These are phyloP conservation scores for Cheilosia vulpina DNA, from an alignment of 2,888 invertebrate genomes.

Conservation along the genomic window DNA sequence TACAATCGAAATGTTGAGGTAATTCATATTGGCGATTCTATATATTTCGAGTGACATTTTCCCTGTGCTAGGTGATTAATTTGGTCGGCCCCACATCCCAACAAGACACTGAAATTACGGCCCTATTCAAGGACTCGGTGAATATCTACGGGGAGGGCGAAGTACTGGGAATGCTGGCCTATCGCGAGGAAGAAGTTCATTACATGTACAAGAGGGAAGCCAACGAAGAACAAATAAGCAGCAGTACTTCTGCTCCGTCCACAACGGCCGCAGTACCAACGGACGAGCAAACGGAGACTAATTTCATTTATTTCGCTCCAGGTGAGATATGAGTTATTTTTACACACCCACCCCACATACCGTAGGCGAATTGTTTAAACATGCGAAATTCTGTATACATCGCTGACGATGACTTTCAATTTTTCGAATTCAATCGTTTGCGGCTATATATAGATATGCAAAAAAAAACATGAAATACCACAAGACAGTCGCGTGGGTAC, in stretches of 20 bases:
- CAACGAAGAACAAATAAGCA: slow-evolving; percentile 79
- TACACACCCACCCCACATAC: not conserved
- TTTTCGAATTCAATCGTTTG: slow-evolving; percentile 5
- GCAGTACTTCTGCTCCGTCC: slow-evolving; percentile 67
- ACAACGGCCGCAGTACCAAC: slow-evolving; percentile 76
- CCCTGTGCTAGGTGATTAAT: slow-evolving; percentile 84
- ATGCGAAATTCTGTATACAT: not conserved
- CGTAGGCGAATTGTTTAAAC: slow-evolving; percentile 8
- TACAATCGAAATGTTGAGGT: slow-evolving; percentile 87
- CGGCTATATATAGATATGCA: slow-evolving; percentile 29
- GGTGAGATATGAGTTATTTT: slow-evolving; percentile 80
- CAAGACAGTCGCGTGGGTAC: not conserved
- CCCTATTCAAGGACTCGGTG: slow-evolving; percentile 85
- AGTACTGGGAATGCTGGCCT: slow-evolving; percentile 86
- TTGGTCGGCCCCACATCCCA: slow-evolving; percentile 86
- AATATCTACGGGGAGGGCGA: slow-evolving; percentile 86
- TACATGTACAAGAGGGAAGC: slow-evolving; percentile 80
- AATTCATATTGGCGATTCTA: no score
- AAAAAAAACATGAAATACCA: slow-evolving; percentile 15
- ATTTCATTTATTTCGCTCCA: slow-evolving; percentile 85
- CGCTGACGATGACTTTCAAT: slow-evolving; percentile 28
- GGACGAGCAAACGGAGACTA: slow-evolving; percentile 82
- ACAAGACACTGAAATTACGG: slow-evolving; percentile 86
- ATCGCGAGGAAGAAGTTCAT: slow-evolving; percentile 81
- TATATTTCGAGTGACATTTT: slow-evolving; percentile 1